Conservation (phyloP, 2,113 vertebrate genomes). For the Apteryx mantelli region DNA sequence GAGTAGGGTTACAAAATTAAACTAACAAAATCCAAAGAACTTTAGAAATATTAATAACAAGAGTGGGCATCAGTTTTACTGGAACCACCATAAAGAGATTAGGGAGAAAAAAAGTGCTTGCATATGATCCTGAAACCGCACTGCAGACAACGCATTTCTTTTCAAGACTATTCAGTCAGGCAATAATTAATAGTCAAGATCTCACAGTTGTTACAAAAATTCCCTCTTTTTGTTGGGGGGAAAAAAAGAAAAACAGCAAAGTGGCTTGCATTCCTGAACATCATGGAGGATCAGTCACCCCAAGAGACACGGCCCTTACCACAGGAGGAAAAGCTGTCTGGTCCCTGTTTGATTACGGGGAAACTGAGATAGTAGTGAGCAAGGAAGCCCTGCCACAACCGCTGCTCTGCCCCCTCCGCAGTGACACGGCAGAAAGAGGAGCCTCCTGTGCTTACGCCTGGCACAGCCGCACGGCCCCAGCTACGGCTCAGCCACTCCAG, state of each 20-base stretch:
- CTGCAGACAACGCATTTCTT: not conserved
- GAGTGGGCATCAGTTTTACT: not conserved
- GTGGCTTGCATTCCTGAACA: not conserved
- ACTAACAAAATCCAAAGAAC: conserved; percentile 42
- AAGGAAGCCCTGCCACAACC: not conserved
- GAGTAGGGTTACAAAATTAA: conserved; percentile 77
- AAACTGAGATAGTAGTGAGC: not conserved
- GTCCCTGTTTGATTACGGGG: not conserved
- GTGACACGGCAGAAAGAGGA: not conserved
- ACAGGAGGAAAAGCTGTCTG: not conserved
- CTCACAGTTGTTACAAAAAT: not conserved
- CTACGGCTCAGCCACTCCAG: not conserved
- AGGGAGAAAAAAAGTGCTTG: not conserved
- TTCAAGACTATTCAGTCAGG: not conserved
- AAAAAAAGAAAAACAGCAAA: not conserved
- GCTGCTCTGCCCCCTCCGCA: not conserved
- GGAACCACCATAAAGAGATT: conserved; percentile 7
- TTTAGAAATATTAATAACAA: conserved; percentile 22
- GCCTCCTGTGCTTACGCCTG: not conserved
- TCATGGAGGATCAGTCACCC: not conserved
- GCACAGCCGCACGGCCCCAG: not conserved
- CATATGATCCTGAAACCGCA: not conserved
- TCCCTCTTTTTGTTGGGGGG: not conserved
- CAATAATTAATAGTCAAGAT: conserved; percentile 31
- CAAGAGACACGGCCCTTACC: not conserved